These are phyloP conservation scores for Graphium colonna DNA, from an alignment of 2,888 invertebrate species.

Conservation along the genomic window DNA sequence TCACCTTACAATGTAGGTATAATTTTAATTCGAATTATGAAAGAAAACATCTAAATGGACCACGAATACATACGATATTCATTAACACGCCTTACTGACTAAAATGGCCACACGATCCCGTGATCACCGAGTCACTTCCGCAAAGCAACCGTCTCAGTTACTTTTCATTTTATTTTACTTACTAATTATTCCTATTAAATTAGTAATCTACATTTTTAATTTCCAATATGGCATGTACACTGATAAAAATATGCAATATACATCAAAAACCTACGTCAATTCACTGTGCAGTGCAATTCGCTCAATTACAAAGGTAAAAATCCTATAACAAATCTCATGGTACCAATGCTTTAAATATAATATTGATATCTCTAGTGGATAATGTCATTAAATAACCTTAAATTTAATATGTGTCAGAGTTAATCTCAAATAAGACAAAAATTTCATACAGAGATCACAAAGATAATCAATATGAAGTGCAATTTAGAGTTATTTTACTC, in stretches of 20 bases:
- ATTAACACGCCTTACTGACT: neutral
- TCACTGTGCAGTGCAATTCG: slow-evolving; percentile 47
- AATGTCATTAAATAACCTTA: neutral
- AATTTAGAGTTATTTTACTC: too few relatives aligned
- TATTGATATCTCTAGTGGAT: neutral
- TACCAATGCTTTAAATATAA: neutral
- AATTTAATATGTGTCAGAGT: neutral
- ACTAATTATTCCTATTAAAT: neutral
- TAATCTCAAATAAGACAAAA: neutral
- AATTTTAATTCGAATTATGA: neutral
- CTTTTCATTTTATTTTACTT: neutral
- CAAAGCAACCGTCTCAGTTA: too few relatives aligned
- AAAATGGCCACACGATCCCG: too few relatives aligned
- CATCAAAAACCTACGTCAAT: slow-evolving; percentile 38
- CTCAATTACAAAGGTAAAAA: slow-evolving; percentile 1
- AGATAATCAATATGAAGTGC: too few relatives aligned
- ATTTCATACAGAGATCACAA: too few relatives aligned
- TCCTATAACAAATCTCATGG: neutral
- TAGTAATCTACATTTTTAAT: neutral
- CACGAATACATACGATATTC: neutral
- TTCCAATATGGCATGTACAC: neutral
- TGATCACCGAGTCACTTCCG: too few relatives aligned
- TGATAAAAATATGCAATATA: slow-evolving; percentile 8
- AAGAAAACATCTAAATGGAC: slow-evolving; percentile 1
- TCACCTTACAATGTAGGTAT: neutral